Evolutionary conservation across 2,797 vertebrate genomes (phyloP).

Genomic region (Bucorvus abyssinicus): DNA sequence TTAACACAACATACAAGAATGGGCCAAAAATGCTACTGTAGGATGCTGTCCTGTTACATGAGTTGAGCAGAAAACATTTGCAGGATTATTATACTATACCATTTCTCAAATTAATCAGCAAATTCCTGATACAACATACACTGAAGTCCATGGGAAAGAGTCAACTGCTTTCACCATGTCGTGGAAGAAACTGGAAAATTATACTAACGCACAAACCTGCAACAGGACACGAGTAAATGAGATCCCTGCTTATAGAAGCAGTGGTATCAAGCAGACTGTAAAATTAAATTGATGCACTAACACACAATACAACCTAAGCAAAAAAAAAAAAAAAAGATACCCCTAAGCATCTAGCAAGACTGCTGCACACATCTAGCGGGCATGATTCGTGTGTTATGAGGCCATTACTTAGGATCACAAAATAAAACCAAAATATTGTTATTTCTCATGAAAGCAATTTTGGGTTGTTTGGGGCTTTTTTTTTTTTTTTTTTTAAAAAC

Average conservation of each 20-base stretch:
- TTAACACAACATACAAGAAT: not conserved
- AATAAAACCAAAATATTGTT: not conserved
- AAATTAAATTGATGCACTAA: not conserved
- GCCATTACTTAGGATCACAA: not conserved
- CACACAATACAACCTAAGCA: not conserved
- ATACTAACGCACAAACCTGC: not conserved
- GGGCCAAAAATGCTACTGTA: constrained; percentile 12
- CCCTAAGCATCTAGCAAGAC: not conserved
- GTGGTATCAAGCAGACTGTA: not conserved
- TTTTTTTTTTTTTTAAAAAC: not conserved
- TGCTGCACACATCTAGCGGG: not conserved
- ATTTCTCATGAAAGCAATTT: not conserved
- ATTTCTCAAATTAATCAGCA: not conserved
- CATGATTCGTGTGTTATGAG: not conserved
- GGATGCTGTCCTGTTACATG: not conserved
- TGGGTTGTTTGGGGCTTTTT: not conserved
- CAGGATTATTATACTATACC: not conserved
- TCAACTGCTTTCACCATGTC: not conserved
- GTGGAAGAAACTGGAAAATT: not conserved
- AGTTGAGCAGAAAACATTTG: constrained; percentile 2
- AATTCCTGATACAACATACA: not conserved
- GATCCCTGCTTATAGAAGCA: not conserved
- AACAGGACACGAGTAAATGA: not conserved
- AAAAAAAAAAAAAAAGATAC: not conserved
- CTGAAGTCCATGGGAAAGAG: not conserved